Evolutionary conservation across 2,113 vertebrate genomes (phyloP).

Genomic region (Xiphias gladius): DNA sequence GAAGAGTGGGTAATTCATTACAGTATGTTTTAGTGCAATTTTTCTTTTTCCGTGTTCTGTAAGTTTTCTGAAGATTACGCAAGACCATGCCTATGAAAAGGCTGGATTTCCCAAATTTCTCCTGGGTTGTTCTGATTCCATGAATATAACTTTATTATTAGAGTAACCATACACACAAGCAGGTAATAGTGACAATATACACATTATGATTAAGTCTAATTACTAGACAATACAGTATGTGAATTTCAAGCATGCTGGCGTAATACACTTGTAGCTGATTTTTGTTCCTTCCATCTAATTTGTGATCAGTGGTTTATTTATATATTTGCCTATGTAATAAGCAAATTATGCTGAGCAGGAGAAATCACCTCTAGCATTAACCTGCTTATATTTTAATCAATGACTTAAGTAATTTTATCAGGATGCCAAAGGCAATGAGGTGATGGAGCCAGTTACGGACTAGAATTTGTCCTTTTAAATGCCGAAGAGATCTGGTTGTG

Average conservation of each 20-base stretch:
- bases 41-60: not conserved
- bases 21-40: not conserved
- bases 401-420: conserved; percentile 82
- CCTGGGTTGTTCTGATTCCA: not conserved
- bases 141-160: not conserved
- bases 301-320: conserved; percentile 83
- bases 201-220: conserved; percentile 23
- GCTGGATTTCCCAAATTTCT: not conserved
- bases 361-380: conserved; percentile 81
- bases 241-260: conserved; percentile 37
- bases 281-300: conserved; percentile 62
- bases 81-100: not conserved
- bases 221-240: conserved; percentile 21
- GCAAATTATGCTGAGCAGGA: conserved; percentile 76
- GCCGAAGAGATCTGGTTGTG: conserved; percentile 38
- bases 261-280: conserved; percentile 57
- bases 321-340: conserved; percentile 84
- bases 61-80: not conserved
- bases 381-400: conserved; percentile 83
- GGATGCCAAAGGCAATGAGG: conserved; percentile 70
- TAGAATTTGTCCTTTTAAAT: conserved; percentile 60
- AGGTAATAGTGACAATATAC: not conserved
- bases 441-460: conserved; percentile 57
- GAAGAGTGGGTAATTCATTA: not conserved
- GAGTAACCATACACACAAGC: not conserved